Percentiles rank a stretch among this genome's conserved stretches.
phyloP scores from a whole-genome alignment of 2,113 vertebrate genomes.

The Thamnaconus septentrionalis region DNA sequence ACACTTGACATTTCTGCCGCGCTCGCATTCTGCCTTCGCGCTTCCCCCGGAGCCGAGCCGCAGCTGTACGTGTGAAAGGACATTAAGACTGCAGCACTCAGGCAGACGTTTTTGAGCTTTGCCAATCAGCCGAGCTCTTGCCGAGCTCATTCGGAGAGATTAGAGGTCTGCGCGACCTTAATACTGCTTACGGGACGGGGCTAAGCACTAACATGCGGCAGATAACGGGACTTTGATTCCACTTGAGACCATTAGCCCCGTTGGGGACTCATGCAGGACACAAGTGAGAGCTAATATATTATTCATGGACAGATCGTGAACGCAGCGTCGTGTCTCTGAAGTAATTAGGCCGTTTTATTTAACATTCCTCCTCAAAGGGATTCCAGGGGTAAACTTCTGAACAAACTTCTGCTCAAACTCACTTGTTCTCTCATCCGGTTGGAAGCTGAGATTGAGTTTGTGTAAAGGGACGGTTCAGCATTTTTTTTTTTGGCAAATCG shows the following conservation, averaged over 20 bases:
- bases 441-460: too few relatives aligned
- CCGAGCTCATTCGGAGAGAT: constrained; percentile 61
- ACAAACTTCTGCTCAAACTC: not conserved
- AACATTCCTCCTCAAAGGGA: not conserved
- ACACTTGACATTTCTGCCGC: constrained; percentile 41
- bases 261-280: not conserved
- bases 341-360: not conserved
- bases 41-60: not conserved
- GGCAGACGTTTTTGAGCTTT: constrained; percentile 7
- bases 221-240: constrained; percentile 22
- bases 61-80: constrained; percentile 40
- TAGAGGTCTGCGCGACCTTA: constrained; percentile 43
- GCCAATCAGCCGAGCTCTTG: constrained; percentile 8
- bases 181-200: constrained; percentile 42
- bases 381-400: not conserved
- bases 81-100: constrained; percentile 36
- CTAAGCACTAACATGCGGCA: constrained; percentile 25
- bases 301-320: constrained; percentile 11
- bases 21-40: too few relatives aligned
- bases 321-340: not conserved
- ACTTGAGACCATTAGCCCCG: constrained; percentile 32
- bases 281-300: constrained; percentile 2
- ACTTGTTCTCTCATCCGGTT: not conserved
- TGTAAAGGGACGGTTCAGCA: too few relatives aligned
- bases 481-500: too few relatives aligned